These are phyloP conservation scores for Clamator glandarius DNA, from an alignment of 2,797 vertebrate species.

Conservation along the genomic window DNA sequence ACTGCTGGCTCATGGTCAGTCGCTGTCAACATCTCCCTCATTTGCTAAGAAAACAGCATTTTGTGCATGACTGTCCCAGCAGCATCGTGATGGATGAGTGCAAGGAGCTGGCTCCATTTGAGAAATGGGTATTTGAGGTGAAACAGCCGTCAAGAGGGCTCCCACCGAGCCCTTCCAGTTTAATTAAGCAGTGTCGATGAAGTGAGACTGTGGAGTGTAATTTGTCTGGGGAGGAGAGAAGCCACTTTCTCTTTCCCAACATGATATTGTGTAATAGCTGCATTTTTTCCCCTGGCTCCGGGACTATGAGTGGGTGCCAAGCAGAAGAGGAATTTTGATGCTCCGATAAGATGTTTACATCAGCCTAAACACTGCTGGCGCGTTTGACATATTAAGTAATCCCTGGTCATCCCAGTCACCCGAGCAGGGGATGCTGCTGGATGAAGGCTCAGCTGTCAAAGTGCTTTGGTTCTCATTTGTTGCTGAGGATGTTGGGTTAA, in stretches of 20 bases:
- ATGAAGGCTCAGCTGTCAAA: not conserved
- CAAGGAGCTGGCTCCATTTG: not conserved
- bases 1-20: no score
- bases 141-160: not conserved
- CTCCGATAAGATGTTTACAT: slow-evolving; percentile 80
- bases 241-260: slow-evolving; percentile 66
- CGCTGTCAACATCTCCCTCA: no score
- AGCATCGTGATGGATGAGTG: rapidly evolving
- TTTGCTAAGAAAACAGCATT: not conserved
- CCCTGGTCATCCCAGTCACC: not conserved
- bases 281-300: slow-evolving; percentile 71
- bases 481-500: rapidly evolving
- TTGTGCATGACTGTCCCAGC: not conserved
- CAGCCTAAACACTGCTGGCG: slow-evolving; percentile 67
- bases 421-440: not conserved
- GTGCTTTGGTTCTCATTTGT: not conserved
- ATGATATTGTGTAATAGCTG: slow-evolving; percentile 71
- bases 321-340: slow-evolving; percentile 62
- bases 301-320: slow-evolving; percentile 64
- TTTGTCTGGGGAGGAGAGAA: not conserved
- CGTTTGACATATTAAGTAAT: slow-evolving; percentile 62
- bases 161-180: not conserved
- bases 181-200: not conserved
- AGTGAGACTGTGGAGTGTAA: not conserved
- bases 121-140: not conserved